Conservation (phyloP, 2,113 vertebrate genomes). For the Mystacornis crossleyi region DNA sequence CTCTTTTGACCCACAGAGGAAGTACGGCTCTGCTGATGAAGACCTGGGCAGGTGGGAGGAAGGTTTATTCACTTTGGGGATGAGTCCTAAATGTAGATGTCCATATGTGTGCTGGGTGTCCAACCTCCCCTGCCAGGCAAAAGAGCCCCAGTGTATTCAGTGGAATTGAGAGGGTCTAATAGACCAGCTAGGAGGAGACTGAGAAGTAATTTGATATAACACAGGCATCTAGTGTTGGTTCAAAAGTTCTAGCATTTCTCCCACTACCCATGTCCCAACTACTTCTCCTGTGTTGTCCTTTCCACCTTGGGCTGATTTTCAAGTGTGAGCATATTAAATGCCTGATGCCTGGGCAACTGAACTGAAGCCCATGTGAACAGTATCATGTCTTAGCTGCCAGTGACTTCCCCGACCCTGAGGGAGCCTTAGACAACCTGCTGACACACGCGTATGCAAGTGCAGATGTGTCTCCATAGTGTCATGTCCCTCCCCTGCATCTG, state of each 20-base stretch:
- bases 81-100: not conserved
- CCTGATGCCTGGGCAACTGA: not conserved
- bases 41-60: not conserved
- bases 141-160: not conserved
- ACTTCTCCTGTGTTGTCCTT: not conserved
- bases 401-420: not conserved
- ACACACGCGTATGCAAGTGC: not conserved
- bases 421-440: not conserved
- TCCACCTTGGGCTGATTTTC: not conserved
- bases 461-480: not conserved
- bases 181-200: not conserved
- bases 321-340: not conserved
- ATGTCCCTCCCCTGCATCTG: not conserved
- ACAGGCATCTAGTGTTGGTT: not conserved
- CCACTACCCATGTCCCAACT: fast-evolving
- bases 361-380: not conserved
- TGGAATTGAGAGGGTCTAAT: not conserved
- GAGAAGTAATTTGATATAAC: not conserved
- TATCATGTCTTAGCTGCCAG: not conserved
- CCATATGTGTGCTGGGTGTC: fast-evolving
- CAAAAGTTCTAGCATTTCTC: not conserved
- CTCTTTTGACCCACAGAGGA: not conserved
- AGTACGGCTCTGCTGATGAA: not conserved
- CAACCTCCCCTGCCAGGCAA: not conserved
- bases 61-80: not conserved